Percentiles rank a stretch among this genome's conserved stretches.
These are phyloP conservation scores for Spatula versicolor DNA, from an alignment of 2,797 vertebrate species.

Conservation along the genomic window DNA sequence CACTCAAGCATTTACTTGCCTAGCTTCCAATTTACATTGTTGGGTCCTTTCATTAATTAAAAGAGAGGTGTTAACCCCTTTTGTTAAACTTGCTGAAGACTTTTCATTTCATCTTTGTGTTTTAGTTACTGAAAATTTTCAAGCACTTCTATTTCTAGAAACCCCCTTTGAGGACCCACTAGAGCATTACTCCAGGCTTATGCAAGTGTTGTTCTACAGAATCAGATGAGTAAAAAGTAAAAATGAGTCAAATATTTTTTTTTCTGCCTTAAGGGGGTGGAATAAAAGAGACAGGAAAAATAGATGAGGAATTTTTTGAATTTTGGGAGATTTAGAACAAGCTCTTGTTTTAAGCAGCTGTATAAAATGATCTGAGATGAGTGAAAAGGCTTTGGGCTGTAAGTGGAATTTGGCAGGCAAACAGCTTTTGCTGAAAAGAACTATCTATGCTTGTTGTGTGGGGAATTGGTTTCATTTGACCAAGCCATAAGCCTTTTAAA, in stretches of 20 bases:
- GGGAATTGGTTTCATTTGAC: conserved; percentile 22
- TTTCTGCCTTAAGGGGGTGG: not conserved
- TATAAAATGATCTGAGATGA: not conserved
- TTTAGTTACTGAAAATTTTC: not conserved
- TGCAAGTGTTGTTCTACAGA: not conserved
- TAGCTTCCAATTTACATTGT: not conserved
- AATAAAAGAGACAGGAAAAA: not conserved
- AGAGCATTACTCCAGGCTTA: not conserved
- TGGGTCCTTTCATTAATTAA: not conserved
- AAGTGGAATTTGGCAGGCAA: conserved; percentile 29
- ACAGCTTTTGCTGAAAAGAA: not conserved
- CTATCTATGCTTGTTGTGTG: not conserved
- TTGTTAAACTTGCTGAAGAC: not conserved
- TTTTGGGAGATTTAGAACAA: not conserved
- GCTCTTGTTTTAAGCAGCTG: not conserved
- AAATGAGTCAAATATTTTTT: not conserved
- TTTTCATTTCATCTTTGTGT: not conserved
- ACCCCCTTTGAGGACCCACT: not conserved
- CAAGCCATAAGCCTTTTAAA: not conserved
- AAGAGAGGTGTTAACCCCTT: not conserved
- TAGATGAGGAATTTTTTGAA: not conserved
- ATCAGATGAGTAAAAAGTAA: not conserved
- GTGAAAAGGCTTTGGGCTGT: conserved; percentile 26
- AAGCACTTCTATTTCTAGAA: not conserved
- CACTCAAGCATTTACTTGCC: not conserved